Evolutionary conservation across 2,888 invertebrate species (phyloP).

Genomic region (Coecobrya sp.): DNA sequence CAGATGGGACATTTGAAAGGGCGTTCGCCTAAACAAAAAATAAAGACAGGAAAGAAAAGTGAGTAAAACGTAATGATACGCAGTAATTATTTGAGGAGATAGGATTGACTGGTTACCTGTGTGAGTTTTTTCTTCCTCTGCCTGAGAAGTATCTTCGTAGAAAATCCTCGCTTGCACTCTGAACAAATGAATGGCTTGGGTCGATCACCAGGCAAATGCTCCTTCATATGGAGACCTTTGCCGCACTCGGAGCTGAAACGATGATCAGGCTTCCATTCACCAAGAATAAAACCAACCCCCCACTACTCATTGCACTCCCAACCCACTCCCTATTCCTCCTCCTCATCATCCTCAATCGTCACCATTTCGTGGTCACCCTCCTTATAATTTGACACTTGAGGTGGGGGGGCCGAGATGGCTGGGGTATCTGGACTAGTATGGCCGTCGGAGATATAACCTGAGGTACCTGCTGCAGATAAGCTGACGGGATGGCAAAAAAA

Average conservation of each 20-base stretch:
- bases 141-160: background rate
- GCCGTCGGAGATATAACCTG: background rate
- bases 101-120: constrained; percentile 19
- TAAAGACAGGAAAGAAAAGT: background rate
- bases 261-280: no score
- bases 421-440: background rate
- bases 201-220: background rate
- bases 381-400: background rate
- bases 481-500: background rate
- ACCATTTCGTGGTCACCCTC: no score
- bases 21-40: background rate
- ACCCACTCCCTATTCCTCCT: no score
- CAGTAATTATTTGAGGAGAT: no score
- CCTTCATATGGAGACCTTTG: background rate
- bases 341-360: no score
- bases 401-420: background rate
- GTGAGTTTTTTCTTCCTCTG: background rate
- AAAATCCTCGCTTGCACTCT: background rate
- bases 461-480: background rate
- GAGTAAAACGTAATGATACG: no score
- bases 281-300: no score
- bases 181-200: background rate
- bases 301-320: no score
- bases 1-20: background rate
- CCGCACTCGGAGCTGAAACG: background rate